Base-by-base conservation (phyloP, 1,140 invertebrate genomes). In the Planococcus citri region DNA sequence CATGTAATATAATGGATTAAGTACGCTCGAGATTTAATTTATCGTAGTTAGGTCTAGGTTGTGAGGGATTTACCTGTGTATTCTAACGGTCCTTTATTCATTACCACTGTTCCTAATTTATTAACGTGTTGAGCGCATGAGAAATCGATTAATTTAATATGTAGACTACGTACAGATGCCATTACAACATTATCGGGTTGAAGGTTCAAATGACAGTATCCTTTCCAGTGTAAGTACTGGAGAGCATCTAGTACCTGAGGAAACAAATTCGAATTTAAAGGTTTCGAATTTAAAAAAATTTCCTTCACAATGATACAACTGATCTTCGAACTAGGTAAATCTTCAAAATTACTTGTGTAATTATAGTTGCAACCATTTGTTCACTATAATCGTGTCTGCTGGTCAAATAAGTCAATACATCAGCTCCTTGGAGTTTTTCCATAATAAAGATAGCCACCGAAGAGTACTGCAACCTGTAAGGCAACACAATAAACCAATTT, bases 151-250 rank as follows among this genome's bases (percentile, higher is more conserved):
- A 99, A 79, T 80, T 98, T 98, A 1, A 98, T 83, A 76, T 91
- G 88, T 4, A 94, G 84, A 22, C 88, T 87, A 73, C 90, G 83
- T 3, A 94, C 86, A 0, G 90, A 90, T 1, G 88, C 87, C 88
- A 98, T 94, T 0, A 98, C 91, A n/a, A 98, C 83, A 77, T 97
- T 98, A 74, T 95, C 93, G 0, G 96, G 96, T 77, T 98, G 93
- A 20, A 99, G 80, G 77, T 98, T 92, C 25, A 98, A 79, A 79
- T 97, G 93, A 72, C 90, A 91, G 72, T 92, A 87, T 0, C 91
- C 93, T 76, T 91, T 83, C 88, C 94, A 94, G 76, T 98, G 94
- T 8, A 98, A 79, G 76, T 96, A 97, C 76, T 95, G 91, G 9
- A 95, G 77, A 0, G 85, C 93, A 77, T 95, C 92, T 37, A 95